phyloP scores from a whole-genome alignment of 2,113 vertebrate species.

The Mugil cephalus region DNA sequence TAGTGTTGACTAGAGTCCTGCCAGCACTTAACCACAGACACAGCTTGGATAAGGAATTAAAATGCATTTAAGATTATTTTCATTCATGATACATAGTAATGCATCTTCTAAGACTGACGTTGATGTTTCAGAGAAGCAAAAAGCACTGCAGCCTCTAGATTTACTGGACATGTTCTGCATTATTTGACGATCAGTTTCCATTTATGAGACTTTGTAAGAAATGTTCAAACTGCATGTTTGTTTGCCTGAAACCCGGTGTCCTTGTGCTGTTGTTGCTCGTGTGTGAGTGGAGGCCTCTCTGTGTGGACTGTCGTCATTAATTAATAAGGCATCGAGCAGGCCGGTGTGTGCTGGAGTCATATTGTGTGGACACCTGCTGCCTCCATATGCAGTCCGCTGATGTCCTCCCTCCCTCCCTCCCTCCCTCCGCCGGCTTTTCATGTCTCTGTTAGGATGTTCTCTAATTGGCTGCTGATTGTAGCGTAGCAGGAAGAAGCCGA shows the following conservation, averaged over 20 bases:
- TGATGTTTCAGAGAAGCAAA: no score
- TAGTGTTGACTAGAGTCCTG: no score
- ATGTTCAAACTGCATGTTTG: neutral
- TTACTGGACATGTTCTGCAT: no score
- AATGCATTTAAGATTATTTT: no score
- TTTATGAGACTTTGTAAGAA: no score
- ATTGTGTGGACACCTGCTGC: slow-evolving; percentile 44
- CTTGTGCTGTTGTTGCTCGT: no score
- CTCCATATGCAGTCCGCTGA: slow-evolving; percentile 25
- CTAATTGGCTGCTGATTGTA: slow-evolving; percentile 29
- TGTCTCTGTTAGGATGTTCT: slow-evolving; percentile 28
- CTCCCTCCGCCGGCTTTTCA: slow-evolving; percentile 21
- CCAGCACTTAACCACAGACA: no score
- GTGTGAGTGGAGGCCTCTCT: neutral
- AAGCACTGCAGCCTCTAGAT: no score
- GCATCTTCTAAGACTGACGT: no score
- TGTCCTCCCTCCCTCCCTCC: slow-evolving; percentile 1
- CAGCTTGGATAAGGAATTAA: no score
- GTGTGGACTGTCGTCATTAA: neutral
- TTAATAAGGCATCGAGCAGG: slow-evolving; percentile 11
- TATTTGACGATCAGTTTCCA: no score
- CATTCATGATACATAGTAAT: no score
- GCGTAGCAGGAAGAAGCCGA: neutral
- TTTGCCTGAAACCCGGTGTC: neutral
- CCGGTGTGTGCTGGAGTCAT: neutral